Base-by-base conservation (phyloP, 2,113 vertebrate species). In the Meles meles region DNA sequence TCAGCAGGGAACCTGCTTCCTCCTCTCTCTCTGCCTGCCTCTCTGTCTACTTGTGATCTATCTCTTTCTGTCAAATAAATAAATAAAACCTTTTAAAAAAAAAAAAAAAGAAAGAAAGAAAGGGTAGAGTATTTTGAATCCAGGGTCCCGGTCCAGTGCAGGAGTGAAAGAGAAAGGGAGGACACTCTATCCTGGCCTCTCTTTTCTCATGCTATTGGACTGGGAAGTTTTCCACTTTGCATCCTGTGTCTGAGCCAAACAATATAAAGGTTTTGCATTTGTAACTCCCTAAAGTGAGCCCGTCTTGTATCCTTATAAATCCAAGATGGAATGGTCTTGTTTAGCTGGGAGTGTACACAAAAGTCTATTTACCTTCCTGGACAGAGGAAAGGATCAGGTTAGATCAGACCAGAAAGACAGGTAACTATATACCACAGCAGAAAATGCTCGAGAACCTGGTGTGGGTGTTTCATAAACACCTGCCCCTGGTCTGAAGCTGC, bases 381-480 rank as follows among this genome's bases (percentile, higher is more conserved):
- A 55, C 23, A 85, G n/a, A 95, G 69, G 63, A 25, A 79, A 63
- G 44, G 42, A n/a, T 55, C 39, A 37, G 77, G 13, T 44, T n/a
- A 0, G 27, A n/a, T 44, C 21, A 39, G 61, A 76, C 44, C 49
- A 65, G 49, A 61, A 44, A 61, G 52, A n/a, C 13, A 47, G 55
- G 12, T 55, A 5, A 44, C 31, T 14, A 7, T 15, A 4, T 2
- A 0, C 7, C 5, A 15, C 2, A 5, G 18, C 21, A n/a, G 34
- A 81, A 2, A 9, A 21, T 23, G 18, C 85, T 52, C 47, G 44
- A 20, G 47, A 42, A 39, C 20, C 18, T 79, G 65, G 14, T 17
- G 27, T 18, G 37, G 25, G 11, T 39, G 1, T 72, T 84, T 95
- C 8, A 18, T 3, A 12, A 81, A 42, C 0, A 2, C 31, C 37